Evolutionary conservation across 2,797 vertebrate species (phyloP).

Genomic region (Psittacula derbiana): DNA sequence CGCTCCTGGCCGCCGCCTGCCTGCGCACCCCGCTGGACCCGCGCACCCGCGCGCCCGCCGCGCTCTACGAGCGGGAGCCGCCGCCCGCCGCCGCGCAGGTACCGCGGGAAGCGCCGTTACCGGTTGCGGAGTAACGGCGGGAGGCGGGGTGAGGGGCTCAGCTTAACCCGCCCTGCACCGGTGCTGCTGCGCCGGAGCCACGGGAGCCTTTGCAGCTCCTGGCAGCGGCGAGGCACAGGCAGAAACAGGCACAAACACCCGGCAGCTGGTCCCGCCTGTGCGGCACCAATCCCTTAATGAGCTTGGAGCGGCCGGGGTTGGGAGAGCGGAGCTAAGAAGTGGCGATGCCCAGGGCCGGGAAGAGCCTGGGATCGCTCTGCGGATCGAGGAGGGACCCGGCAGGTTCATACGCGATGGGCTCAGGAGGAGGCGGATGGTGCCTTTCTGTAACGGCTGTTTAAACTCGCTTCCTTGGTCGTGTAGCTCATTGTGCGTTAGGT

Average conservation of each 20-base stretch:
- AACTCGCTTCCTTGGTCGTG: fast-evolving
- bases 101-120: not conserved
- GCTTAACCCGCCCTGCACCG: not conserved
- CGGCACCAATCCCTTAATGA: not conserved
- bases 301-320: not conserved
- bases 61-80: not conserved
- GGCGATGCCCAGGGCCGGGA: not conserved
- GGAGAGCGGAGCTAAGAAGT: fast-evolving
- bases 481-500: fast-evolving
- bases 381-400: fast-evolving
- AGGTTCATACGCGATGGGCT: fast-evolving
- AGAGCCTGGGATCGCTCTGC: not conserved
- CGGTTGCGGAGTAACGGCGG: not conserved
- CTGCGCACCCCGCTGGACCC: slow-evolving; percentile 13
- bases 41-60: not conserved
- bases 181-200: too few relatives aligned
- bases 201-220: too few relatives aligned
- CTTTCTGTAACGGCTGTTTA: not conserved
- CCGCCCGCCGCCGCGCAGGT: slow-evolving; percentile 5
- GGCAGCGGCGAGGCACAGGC: too few relatives aligned
- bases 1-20: not conserved
- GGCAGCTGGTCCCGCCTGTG: not conserved
- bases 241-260: fast-evolving
- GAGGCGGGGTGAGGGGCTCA: not conserved
- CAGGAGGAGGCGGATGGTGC: not conserved